Conservation (phyloP, 1,140 invertebrate species). For the Aporrectodea caliginosa region DNA sequence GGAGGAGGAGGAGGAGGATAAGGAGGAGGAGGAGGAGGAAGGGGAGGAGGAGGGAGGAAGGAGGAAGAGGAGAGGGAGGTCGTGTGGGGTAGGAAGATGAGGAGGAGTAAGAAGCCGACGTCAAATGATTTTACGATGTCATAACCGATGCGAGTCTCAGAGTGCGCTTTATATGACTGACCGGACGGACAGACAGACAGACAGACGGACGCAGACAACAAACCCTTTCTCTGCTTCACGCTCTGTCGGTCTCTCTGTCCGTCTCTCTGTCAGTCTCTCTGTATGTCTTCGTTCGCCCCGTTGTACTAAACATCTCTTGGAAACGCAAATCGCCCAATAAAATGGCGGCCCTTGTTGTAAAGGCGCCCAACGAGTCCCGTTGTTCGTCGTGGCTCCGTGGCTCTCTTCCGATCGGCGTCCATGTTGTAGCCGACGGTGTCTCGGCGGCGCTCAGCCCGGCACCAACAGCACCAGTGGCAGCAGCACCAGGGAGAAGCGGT, state of each 20-base stretch:
- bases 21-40: neutral
- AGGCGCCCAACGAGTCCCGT: too few relatives aligned
- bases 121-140: conserved; percentile 1
- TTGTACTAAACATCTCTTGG: neutral
- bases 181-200: too few relatives aligned
- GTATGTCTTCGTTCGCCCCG: neutral
- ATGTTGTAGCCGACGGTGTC: too few relatives aligned
- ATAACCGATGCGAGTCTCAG: neutral
- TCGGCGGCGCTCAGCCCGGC: too few relatives aligned
- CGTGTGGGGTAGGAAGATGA: neutral
- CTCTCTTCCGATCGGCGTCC: too few relatives aligned
- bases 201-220: neutral
- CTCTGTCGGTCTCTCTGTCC: neutral
- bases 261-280: neutral
- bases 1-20: neutral
- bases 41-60: neutral
- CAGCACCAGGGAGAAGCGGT: too few relatives aligned
- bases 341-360: too few relatives aligned
- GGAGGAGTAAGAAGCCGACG: neutral
- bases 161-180: neutral
- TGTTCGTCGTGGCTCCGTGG: too few relatives aligned
- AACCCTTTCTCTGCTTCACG: neutral
- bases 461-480: too few relatives aligned
- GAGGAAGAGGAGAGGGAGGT: neutral
- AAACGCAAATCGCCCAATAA: neutral